These are phyloP conservation scores for Himalopsyche anomala DNA, from an alignment of 2,888 invertebrate species.

Conservation along the genomic window DNA sequence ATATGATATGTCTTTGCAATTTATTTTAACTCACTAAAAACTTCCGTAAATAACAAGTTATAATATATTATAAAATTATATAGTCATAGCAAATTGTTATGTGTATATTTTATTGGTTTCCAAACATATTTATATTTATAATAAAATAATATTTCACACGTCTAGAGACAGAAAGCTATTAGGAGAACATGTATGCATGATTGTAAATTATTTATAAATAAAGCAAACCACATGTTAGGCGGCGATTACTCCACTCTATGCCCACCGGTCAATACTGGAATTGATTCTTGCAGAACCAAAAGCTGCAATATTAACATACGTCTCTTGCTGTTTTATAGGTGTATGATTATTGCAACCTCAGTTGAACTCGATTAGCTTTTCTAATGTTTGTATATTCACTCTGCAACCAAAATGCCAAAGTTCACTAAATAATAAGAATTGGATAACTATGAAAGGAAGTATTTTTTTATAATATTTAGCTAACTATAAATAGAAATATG, in stretches of 20 bases:
- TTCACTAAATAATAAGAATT: too few species aligned
- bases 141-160: conserved; percentile 12
- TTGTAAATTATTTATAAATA: conserved; percentile 35
- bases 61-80: too few species aligned
- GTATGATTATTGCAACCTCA: background rate
- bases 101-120: too few species aligned
- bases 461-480: too few species aligned
- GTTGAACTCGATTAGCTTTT: conserved; percentile 9
- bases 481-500: too few species aligned
- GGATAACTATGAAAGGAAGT: too few species aligned
- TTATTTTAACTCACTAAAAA: too few species aligned
- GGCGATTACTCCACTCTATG: conserved; percentile 16
- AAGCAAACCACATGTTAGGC: conserved; percentile 5
- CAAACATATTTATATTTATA: too few species aligned
- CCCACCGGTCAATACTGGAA: conserved; percentile 27
- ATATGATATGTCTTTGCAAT: too few species aligned
- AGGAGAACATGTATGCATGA: conserved; percentile 27
- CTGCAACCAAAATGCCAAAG: background rate
- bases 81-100: too few species aligned
- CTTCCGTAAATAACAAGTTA: too few species aligned
- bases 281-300: conserved; percentile 24
- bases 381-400: background rate
- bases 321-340: background rate
- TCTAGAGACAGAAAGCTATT: conserved; percentile 5
- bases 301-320: background rate